Evolutionary conservation across 2,797 vertebrate genomes (phyloP), one percentile per base, ranked within the genome.

Genomic region (Iguana delicatissima): DNA sequence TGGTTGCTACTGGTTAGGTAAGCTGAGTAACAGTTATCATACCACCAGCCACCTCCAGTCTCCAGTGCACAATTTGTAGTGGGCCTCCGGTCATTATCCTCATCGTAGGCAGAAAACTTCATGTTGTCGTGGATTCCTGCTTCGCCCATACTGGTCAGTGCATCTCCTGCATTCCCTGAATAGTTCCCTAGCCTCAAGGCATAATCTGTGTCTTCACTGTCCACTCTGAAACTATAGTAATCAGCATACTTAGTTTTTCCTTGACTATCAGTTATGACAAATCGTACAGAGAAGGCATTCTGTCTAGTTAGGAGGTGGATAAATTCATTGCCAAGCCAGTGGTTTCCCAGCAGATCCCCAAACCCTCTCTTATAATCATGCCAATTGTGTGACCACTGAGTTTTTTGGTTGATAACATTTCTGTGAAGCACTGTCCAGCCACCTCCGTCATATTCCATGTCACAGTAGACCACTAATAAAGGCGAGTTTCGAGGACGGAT

Each of bases 251-350:
- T 79, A 46, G 2, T 79, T 62, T 90, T 52, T 5, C 87, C 76
- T 10, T 32, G 32, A 59, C 29, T 1, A 0, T 92, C 87, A 29
- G 64, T 35, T 87, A 91, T 84, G 74, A 77, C 16, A 79, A 89
- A 62, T 79, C 50, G 81, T 46, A 89, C 22, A 26, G 22, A 8
- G 74, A 92, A 93, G 87, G 46, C 10, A n/a, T 92, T 94, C 79
- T 95, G 79, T 22, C 42, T 29, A 14, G 81, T 95, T 80, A 91
- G 86, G 72, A 57, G 46, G 16, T 92, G 14, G 42, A 89, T 92
- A 22, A 90, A 52, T 92, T 93, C 46, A 10, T 95, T 89, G 73
- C 92, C 83, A 76, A 94, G 87, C 92, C 94, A 92, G 69, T 85
- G 91, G 62, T 89, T 91, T 26, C 46, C 20, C 6, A 46, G 22